phyloP scores from a whole-genome alignment of 2,113 vertebrate genomes.

The Copsychus sechellarum region DNA sequence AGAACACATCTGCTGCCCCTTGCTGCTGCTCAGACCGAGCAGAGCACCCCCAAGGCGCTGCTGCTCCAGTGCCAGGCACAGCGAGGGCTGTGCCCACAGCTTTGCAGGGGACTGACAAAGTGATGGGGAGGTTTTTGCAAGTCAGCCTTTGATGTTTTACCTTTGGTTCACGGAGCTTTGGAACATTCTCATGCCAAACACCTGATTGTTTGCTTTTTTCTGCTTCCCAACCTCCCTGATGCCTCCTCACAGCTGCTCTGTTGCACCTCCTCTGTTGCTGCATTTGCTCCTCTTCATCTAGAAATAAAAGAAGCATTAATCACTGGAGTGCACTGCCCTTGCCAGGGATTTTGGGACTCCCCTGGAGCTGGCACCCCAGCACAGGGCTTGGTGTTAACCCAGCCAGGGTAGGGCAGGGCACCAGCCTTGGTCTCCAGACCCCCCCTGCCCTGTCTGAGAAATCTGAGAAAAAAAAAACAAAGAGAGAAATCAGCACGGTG shows the following conservation, averaged over 20 bases:
- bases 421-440: neutral
- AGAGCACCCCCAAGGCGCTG: neutral
- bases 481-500: neutral
- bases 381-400: accelerated
- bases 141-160: neutral
- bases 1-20: neutral
- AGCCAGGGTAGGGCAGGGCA: neutral
- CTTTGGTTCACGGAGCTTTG: neutral
- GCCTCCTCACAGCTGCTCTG: neutral
- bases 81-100: neutral
- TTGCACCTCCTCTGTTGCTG: neutral
- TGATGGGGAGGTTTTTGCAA: neutral
- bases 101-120: neutral
- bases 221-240: neutral
- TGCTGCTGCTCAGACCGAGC: neutral
- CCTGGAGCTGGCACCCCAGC: neutral
- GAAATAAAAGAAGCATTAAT: neutral
- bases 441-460: neutral
- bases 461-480: too few relatives aligned
- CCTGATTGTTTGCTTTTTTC: neutral
- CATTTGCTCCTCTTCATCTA: neutral
- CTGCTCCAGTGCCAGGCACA: neutral
- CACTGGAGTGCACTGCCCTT: neutral
- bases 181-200: neutral
- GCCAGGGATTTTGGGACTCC: neutral